Percentiles rank a stretch among this genome's conserved stretches.
These are phyloP conservation scores for Tanytarsus gracilentus DNA, from an alignment of 2,888 invertebrate species.

Conservation along the genomic window DNA sequence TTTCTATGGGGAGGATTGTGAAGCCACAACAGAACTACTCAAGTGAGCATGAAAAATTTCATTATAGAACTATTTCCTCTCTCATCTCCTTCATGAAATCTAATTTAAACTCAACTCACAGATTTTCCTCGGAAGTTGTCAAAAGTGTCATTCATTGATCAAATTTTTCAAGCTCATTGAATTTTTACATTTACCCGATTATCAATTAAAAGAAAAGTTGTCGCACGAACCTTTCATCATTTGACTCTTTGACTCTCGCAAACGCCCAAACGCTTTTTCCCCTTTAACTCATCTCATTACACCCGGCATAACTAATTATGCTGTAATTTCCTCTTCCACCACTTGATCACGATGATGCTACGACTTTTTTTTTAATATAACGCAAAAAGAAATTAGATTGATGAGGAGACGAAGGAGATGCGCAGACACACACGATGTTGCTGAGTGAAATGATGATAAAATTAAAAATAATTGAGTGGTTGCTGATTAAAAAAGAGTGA, in stretches of 20 bases:
- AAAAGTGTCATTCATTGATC: neutral
- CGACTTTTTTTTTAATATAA: neutral
- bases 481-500: too few relatives aligned
- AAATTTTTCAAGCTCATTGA: neutral
- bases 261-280: constrained; percentile 7
- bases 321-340: neutral
- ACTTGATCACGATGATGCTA: neutral
- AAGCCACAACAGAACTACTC: neutral
- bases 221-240: constrained; percentile 8
- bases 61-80: neutral
- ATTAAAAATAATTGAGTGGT: too few relatives aligned
- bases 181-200: constrained; percentile 2
- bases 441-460: too few relatives aligned
- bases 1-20: too few relatives aligned
- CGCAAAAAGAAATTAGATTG: too few relatives aligned
- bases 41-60: constrained; percentile 13
- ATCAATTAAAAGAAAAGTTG: neutral
- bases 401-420: too few relatives aligned
- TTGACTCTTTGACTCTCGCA: constrained; percentile 7
- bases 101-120: neutral
- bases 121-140: too few relatives aligned
- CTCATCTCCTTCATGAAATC: neutral
- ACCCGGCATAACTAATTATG: constrained; percentile 14
- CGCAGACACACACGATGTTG: too few relatives aligned
- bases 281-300: neutral